Evolutionary conservation across 2,888 invertebrate genomes (phyloP).

Genomic region (Adelognathus sp.): DNA sequence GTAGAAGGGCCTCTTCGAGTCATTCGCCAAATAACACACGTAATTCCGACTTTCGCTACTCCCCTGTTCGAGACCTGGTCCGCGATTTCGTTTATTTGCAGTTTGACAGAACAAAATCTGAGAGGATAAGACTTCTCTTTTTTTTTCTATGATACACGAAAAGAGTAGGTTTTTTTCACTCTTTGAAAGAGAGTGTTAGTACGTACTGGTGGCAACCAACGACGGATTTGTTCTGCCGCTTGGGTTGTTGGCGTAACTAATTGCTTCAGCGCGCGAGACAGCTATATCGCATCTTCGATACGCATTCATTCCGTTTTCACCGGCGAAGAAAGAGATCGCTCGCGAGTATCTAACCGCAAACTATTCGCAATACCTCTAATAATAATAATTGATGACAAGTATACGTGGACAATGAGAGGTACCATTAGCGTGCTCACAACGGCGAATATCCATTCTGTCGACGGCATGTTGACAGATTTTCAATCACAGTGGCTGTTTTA

Average conservation of each 20-base stretch:
- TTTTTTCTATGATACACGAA: too few species aligned
- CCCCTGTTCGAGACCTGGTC: too few species aligned
- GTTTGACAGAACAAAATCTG: too few species aligned
- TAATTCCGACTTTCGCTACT: too few species aligned
- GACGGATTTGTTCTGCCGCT: slow-evolving; percentile 52
- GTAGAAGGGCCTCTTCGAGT: too few species aligned
- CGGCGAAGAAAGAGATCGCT: background rate
- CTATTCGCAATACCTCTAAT: background rate
- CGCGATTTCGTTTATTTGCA: too few species aligned
- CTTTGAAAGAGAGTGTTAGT: slow-evolving; percentile 46
- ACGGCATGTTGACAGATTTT: slow-evolving; percentile 36
- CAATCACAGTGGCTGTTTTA: background rate
- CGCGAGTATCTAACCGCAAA: background rate
- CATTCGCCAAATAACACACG: too few species aligned
- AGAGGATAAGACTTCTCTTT: too few species aligned
- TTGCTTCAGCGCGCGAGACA: slow-evolving; percentile 49
- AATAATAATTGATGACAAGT: too few species aligned
- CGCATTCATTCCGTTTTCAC: slow-evolving; percentile 31
- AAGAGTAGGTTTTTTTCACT: slow-evolving; percentile 21
- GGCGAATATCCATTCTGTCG: slow-evolving; percentile 44
- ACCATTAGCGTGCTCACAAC: slow-evolving; percentile 48
- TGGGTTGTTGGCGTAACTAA: slow-evolving; percentile 54
- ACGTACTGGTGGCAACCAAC: slow-evolving; percentile 27
- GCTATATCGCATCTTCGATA: slow-evolving; percentile 12
- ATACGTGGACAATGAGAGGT: too few species aligned